Base-by-base conservation (phyloP, 2,113 vertebrate genomes). In the Polyodon spathula region DNA sequence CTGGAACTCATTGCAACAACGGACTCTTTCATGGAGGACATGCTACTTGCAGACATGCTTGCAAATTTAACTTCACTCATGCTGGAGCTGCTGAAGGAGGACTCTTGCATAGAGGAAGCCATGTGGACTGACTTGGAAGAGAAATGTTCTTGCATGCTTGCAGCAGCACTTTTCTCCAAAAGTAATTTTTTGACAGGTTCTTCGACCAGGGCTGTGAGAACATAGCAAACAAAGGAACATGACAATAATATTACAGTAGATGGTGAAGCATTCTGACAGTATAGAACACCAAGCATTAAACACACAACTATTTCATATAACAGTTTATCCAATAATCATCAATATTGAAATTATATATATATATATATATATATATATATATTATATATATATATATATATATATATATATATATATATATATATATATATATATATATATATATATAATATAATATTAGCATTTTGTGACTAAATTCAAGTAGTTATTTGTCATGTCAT, bases 1-100 rank as follows among this genome's bases (percentile, higher is more conserved):
- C 92, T 90, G 81, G 93, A 92, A 74, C 94, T 97, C 90, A 91
- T 84, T 78, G 91, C 93, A 67, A 92, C 87, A 63, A 88, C 74
- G 61, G 91, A 85, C 78, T 92, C 86, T 69, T 93, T 78, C 85
- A 92, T 72, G 65, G 92, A 96, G 60, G 96, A 92, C 88, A 93
- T 93, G 89, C 90, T 93, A 86, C 84, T 81, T 62, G 88, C 87
- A 79, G 92, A 93, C 89, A 90, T 91, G 90, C 93, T 95, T 76
- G 88, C 85, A 90, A 91, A 90, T 76, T 91, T 91, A 81, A 80
- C 86, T 75, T 95, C 92, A 69, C 85, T 92, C 90, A 93, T 90
- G 82, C 90, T 84, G 79, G 88, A 88, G 84, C 85, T 84, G 81
- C 89, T 89, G 86, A 95, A 89, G 69, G 88, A 88, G 75, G 88